Conservation (phyloP, 2,888 invertebrate genomes). For the Mayetiola destructor region DNA sequence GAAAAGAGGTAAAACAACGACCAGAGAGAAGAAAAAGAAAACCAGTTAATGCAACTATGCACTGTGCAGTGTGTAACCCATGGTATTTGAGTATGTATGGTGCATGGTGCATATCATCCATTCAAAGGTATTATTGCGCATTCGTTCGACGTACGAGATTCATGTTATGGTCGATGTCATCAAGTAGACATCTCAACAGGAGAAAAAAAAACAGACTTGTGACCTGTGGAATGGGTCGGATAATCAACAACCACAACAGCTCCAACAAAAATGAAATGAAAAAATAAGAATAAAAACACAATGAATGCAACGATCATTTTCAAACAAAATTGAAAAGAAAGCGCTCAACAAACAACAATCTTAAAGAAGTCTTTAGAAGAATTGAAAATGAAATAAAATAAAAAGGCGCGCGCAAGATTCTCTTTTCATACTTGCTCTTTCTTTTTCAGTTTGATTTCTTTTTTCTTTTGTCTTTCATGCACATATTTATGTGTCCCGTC, state of each 20-base stretch:
- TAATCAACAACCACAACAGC: constrained; percentile 2
- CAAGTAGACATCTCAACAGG: background rate
- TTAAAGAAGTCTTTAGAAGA: no score
- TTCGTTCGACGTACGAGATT: background rate
- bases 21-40: background rate
- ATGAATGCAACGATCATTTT: background rate
- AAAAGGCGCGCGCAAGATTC: no score
- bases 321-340: constrained; percentile 9
- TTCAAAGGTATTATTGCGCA: constrained; percentile 7
- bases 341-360: constrained; percentile 7
- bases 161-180: background rate
- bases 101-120: no score
- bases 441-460: background rate
- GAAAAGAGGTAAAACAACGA: background rate
- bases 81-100: no score
- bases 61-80: no score
- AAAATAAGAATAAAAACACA: background rate
- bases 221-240: background rate
- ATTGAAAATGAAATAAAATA: no score
- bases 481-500: background rate
- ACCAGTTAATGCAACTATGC: constrained; percentile 4
- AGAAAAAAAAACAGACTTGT: background rate
- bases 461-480: background rate
- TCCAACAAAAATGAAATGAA: background rate
- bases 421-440: background rate